Percentiles rank a stretch among this genome's conserved stretches.
phyloP scores from a whole-genome alignment of 2,113 vertebrate genomes.

The Eretmochelys imbricata region DNA sequence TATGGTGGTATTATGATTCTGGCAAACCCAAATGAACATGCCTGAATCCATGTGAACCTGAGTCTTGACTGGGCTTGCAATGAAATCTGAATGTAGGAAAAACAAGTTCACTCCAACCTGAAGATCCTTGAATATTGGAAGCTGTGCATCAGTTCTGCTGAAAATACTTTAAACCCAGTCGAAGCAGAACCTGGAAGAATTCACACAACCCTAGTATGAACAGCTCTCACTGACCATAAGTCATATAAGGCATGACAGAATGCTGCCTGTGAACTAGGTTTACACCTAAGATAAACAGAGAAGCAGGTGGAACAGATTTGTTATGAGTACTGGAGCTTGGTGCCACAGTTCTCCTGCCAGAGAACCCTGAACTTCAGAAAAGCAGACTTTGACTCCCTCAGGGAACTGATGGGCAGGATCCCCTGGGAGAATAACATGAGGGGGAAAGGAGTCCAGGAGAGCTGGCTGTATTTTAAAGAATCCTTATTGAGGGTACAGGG shows the following conservation, averaged over 20 bases:
- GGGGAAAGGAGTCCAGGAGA: too few species aligned
- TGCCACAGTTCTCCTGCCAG: neutral
- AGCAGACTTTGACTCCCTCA: too few species aligned
- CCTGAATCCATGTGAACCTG: neutral
- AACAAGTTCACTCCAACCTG: neutral
- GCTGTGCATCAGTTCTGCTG: neutral
- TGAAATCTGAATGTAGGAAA: neutral
- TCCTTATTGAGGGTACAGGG: too few species aligned
- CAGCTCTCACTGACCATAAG: neutral
- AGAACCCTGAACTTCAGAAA: too few species aligned
- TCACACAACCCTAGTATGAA: too few species aligned
- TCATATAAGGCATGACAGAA: neutral
- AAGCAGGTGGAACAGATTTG: neutral
- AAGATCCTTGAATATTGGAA: neutral
- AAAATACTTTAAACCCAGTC: neutral
- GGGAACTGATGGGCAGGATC: too few species aligned
- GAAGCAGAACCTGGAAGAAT: neutral
- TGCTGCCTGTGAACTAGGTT: neutral
- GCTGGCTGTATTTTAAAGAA: too few species aligned
- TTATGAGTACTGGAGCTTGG: neutral
- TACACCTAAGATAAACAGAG: neutral
- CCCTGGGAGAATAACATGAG: too few species aligned
- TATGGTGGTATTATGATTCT: neutral
- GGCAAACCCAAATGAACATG: neutral
- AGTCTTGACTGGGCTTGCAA: neutral